Conservation (phyloP, 2,888 invertebrate species). For the Graphium colonna region DNA sequence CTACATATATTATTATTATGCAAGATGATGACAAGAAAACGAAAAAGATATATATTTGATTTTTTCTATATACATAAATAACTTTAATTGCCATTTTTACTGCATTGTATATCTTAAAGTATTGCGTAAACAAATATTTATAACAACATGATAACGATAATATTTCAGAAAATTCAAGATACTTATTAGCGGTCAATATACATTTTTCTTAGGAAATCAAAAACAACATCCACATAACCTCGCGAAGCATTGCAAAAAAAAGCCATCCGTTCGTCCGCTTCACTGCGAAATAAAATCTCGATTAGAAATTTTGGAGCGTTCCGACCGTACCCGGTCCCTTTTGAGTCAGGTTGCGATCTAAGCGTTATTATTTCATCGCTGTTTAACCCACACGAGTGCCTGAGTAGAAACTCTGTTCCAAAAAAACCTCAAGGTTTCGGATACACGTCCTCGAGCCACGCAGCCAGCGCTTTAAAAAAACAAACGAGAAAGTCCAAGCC, state of each 20-base stretch:
- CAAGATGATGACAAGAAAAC: too few relatives aligned
- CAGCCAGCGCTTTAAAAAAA: constrained; percentile 67
- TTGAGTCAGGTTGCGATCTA: constrained; percentile 50
- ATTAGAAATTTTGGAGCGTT: constrained; percentile 70
- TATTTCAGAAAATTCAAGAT: too few relatives aligned
- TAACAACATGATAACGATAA: too few relatives aligned
- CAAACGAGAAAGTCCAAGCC: constrained; percentile 70
- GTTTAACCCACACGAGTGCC: constrained; percentile 66
- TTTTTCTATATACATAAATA: too few relatives aligned
- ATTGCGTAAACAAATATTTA: too few relatives aligned
- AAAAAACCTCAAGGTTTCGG: constrained; percentile 68
- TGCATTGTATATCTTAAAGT: too few relatives aligned
- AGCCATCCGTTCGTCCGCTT: constrained; percentile 51
- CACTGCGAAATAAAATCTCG: constrained; percentile 66
- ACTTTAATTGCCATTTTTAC: too few relatives aligned
- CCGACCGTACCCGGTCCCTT: constrained; percentile 59
- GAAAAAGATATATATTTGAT: too few relatives aligned
- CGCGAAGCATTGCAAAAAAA: constrained; percentile 64
- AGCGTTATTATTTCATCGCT: constrained; percentile 74
- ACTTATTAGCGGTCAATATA: too few relatives aligned
- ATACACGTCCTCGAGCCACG: constrained; percentile 72
- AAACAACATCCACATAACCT: constrained; percentile 55
- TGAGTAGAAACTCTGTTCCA: constrained; percentile 61
- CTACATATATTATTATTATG: too few relatives aligned
- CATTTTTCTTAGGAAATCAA: constrained; percentile 24